Percentiles rank a stretch among this genome's conserved stretches.
Evolutionary conservation across 92 coral and sea anemone species (phyloP).

Genomic region (Pocillopora grandis): DNA sequence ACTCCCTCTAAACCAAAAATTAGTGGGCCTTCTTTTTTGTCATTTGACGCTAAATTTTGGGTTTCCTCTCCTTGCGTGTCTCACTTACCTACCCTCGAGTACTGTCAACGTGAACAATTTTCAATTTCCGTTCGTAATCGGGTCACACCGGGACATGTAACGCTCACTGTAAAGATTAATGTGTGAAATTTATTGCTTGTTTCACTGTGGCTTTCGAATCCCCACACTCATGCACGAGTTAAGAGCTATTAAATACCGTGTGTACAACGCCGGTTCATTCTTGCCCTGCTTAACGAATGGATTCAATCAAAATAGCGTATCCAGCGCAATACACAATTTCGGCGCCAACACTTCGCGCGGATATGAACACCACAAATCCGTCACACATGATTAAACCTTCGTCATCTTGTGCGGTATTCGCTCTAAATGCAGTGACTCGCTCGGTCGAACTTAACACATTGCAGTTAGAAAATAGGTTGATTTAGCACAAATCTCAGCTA

Average conservation of each 20-base stretch:
- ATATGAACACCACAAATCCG: slow-evolving; percentile 31
- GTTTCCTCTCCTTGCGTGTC: slow-evolving; percentile 66
- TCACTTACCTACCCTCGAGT: slow-evolving; percentile 61
- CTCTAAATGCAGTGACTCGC: slow-evolving; percentile 11
- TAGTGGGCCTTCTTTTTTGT: slow-evolving; percentile 31
- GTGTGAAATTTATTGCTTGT: slow-evolving; percentile 36
- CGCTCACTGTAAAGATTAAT: slow-evolving; percentile 20
- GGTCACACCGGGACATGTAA: slow-evolving; percentile 63
- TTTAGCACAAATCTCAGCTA: slow-evolving; percentile 61
- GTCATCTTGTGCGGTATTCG: slow-evolving; percentile 48
- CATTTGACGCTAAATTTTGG: slow-evolving; percentile 60
- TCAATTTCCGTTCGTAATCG: slow-evolving; percentile 79
- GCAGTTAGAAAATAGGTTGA: slow-evolving; percentile 34
- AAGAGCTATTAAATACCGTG: background rate
- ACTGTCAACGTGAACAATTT: slow-evolving; percentile 72
- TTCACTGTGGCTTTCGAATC: background rate
- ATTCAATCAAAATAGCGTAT: slow-evolving; percentile 78
- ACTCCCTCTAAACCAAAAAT: slow-evolving; percentile 42
- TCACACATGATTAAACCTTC: slow-evolving; percentile 20
- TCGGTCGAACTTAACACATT: slow-evolving; percentile 48
- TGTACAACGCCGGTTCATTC: slow-evolving; percentile 12
- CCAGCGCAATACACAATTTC: slow-evolving; percentile 64
- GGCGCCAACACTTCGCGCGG: slow-evolving; percentile 83
- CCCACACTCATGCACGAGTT: background rate
- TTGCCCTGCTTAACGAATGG: slow-evolving; percentile 58